These are phyloP conservation scores for Aviceda subcristata DNA, from an alignment of 2,113 vertebrate genomes.

Conservation along the genomic window DNA sequence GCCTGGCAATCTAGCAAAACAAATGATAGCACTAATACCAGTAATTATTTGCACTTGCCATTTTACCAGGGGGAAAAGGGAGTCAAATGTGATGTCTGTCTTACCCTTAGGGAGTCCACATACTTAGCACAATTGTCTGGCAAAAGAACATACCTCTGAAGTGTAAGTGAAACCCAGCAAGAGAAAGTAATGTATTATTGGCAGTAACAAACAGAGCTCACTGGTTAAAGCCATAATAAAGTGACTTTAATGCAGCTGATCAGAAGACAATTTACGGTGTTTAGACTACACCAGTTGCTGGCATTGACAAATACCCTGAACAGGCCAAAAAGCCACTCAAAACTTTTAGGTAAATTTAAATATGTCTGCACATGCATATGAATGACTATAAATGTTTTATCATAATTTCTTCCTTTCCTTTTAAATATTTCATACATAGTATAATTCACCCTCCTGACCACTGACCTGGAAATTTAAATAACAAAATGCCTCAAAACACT, in stretches of 20 bases:
- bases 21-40: not conserved
- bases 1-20: not conserved
- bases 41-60: not conserved
- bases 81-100: not conserved
- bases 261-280: slow-evolving; percentile 44
- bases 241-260: not conserved
- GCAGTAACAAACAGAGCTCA: not conserved
- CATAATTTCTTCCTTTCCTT: not conserved
- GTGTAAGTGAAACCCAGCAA: not conserved
- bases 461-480: slow-evolving; percentile 34
- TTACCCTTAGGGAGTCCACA: not conserved
- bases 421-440: slow-evolving; percentile 11
- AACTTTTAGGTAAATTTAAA: slow-evolving; percentile 24
- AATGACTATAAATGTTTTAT: not conserved
- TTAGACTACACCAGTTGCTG: slow-evolving; percentile 31
- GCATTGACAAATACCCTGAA: not conserved
- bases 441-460: not conserved
- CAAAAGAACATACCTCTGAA: not conserved
- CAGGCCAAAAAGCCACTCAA: slow-evolving; percentile 10
- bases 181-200: not conserved
- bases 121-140: not conserved
- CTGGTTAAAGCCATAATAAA: not conserved
- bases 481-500: not conserved
- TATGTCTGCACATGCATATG: slow-evolving; percentile 6
- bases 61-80: not conserved